Conservation (phyloP, 2,797 vertebrate species). For the Gymnothorax reevesii region DNA sequence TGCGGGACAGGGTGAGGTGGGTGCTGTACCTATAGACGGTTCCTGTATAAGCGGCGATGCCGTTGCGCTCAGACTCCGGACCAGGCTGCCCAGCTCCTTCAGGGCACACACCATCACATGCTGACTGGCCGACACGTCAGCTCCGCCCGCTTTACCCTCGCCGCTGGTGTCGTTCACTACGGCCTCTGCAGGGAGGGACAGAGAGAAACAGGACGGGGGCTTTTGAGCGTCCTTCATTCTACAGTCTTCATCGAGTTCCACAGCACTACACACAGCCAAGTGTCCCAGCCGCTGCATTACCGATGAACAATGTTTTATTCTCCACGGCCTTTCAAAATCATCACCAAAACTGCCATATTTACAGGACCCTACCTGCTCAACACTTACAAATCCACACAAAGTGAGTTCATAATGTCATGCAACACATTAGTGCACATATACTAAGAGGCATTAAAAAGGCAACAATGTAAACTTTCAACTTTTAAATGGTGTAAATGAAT, state of each 20-base stretch:
- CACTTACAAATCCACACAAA: not conserved
- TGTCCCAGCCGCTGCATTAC: not conserved
- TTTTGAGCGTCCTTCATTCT: not conserved
- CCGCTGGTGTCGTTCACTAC: conserved; percentile 92
- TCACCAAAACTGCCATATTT: not conserved
- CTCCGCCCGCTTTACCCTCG: conserved; percentile 89
- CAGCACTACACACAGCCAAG: not conserved
- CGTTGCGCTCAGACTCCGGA: conserved; percentile 94
- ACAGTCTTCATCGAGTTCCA: not conserved
- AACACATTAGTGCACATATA: not conserved
- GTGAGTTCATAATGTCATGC: not conserved
- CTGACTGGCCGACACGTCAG: conserved; percentile 94
- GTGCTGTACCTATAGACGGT: conserved; percentile 83
- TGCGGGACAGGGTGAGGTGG: no score
- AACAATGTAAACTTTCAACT: no score
- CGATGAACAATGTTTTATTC: not conserved
- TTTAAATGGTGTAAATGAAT: no score
- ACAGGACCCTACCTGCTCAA: not conserved
- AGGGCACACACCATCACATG: conserved; percentile 98
- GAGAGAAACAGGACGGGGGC: not conserved
- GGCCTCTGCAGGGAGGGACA: conserved; percentile 75
- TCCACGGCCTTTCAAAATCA: not conserved
- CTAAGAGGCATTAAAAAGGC: no score
- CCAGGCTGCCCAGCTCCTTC: conserved; percentile 93
- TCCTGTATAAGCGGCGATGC: conserved; percentile 97